Base-by-base conservation (phyloP, 2,113 vertebrate species). In the Callopanchax toddi region DNA sequence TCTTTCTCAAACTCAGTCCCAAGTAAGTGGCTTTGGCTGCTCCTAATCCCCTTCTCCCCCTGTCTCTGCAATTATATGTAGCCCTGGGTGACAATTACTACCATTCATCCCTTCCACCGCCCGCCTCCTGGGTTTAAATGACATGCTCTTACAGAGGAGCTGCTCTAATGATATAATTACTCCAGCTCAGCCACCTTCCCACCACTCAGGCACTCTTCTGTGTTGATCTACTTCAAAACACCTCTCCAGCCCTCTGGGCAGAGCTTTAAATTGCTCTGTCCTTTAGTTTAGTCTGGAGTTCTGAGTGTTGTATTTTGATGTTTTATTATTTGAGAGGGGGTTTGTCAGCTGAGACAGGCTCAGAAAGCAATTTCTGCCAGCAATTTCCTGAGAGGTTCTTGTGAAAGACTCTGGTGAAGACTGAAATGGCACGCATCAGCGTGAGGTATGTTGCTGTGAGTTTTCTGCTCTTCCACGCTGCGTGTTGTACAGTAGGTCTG, bases 31-130 rank as follows among this genome's bases (percentile, higher is more conserved):
- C 79, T 89, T 81, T 85, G 78, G 76, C 79, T 87, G 74, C 64
- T 80, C 54, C 63, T 86, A 86, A 86, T 86, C 86, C 69, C 43
- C 74, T 67, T 34, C 42, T 25, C 32, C 59, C 57, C 74, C 74
- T 45, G 55, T 69, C 78, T 74, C 76, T 87, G 73, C 87, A 89
- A 91, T 91, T 89, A 91, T 67, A 63, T 49, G 52, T 67, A 66
- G 83, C 85, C 88, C 79, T 74, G 74, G 83, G 88, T 89, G 87
- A 89, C 88, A 91, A 89, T 91, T 91, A 89, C 79, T 45, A 72
- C 48, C 78, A 83, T 84, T 82, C 85, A 81, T 81, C 79, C 79
- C 68, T 20, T 69, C 75, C 70, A 64, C 25, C 26, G 45, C 82
- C 82, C 78, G 59, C 86, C 85, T 60, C 83, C 68, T 66, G 81